Conservation (phyloP, 1,140 invertebrate species). For the Latrodectus geometricus region DNA sequence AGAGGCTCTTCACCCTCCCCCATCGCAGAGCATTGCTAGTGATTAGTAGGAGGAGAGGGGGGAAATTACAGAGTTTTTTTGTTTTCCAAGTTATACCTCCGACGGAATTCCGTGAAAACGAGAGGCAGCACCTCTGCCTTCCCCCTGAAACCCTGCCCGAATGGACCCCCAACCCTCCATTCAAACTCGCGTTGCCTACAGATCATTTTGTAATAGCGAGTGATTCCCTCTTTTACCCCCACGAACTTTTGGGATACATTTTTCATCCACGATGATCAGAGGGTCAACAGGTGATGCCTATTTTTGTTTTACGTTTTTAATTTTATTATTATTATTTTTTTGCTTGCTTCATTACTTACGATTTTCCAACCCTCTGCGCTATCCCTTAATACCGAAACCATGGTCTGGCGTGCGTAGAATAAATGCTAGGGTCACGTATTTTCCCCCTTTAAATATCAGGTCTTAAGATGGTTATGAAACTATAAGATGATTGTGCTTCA, state of each 20-base stretch:
- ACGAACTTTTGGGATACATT: background rate
- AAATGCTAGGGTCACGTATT: background rate
- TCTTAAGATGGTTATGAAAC: no score
- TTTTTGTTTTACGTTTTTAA: conserved; percentile 5
- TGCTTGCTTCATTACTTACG: background rate
- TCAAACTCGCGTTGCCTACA: background rate
- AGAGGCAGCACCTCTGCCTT: background rate
- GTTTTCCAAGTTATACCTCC: background rate
- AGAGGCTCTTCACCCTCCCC: no score
- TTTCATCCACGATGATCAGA: background rate
- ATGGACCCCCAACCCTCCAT: background rate
- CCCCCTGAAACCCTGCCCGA: background rate
- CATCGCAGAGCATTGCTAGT: no score
- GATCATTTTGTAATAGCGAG: background rate
- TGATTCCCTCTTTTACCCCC: background rate
- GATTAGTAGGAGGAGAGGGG: background rate
- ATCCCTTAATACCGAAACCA: background rate
- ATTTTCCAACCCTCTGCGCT: background rate
- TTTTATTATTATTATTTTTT: conserved; percentile 10
- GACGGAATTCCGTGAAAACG: background rate
- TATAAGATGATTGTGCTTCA: no score
- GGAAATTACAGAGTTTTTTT: background rate
- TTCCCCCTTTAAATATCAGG: no score
- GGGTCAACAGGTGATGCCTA: background rate
- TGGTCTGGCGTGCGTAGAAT: conserved; percentile 19